Base-by-base conservation (phyloP, 2,113 vertebrate genomes). In the Mustela nigripes region DNA sequence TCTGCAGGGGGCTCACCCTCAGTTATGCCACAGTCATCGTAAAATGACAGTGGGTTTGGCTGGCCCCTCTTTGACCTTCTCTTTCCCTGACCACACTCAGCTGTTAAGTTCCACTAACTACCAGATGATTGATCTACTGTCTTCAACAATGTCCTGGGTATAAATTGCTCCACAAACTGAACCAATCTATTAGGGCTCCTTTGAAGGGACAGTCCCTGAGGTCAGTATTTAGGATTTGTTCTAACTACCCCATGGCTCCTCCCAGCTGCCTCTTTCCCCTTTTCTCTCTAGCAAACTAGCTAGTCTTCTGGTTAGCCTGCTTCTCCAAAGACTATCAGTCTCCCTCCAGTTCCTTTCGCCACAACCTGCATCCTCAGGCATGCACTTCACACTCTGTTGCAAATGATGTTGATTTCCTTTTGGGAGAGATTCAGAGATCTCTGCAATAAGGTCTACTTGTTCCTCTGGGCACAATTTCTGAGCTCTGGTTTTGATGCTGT, bases 201-300 rank as follows among this genome's bases (percentile, higher is more conserved):
- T 58, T 89, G 88, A 92, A 74, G 31, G 31, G 33, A 65, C 0
- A 88, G 39, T 92, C 89, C 63, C 78, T 93, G 50, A 80, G 62
- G 63, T 95, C 56, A 86, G 18, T 63, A 92, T 76, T 86, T 86
- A 91, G 67, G 81, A 80, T 86, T 39, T 79, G 22, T 80, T 89
- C 56, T 85, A 36, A 53, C 6, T 15, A 78, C 11, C 85, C 10
- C 12, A 95, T 8, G 45, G 33, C 22, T 92, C 58, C 11, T 92
- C 22, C 33, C 11, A 50, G 36, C 28, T 83, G 11, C 73, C 53
- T 69, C 45, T 90, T 85, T 81, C 33, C 26, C 62, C 26, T 67
- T 81, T 89, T 90, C 31, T 84, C 62, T 92, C 45, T 42, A 87
- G 67, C 33, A 93, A 97, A 87, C 62, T 53, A 95, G 53, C 11